Percentiles rank a stretch among this genome's conserved stretches.
Evolutionary conservation across 2,113 vertebrate species (phyloP).

Genomic region (Geococcyx californianus): DNA sequence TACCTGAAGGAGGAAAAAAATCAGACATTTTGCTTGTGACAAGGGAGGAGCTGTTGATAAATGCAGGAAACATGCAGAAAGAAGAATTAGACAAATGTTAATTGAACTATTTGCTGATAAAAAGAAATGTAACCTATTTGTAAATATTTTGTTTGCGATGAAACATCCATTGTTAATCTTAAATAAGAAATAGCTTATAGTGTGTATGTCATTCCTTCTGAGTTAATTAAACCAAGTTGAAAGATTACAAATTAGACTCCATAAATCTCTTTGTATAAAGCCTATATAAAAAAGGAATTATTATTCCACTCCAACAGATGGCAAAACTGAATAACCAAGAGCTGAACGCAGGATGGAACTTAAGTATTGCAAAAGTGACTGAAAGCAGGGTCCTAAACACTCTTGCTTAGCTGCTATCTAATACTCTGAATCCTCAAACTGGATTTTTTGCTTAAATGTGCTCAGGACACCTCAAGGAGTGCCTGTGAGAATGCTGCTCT

Average conservation of each 20-base stretch:
- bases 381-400: background rate
- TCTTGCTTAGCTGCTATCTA: background rate
- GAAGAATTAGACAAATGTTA: background rate
- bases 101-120: background rate
- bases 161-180: background rate
- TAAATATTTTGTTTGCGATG: background rate
- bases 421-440: background rate
- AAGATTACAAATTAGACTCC: background rate
- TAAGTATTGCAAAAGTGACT: background rate
- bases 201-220: background rate
- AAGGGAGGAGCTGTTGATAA: background rate
- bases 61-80: background rate
- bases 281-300: background rate
- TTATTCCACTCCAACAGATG: background rate
- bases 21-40: background rate
- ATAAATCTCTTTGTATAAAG: background rate
- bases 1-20: background rate
- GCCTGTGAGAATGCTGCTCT: background rate
- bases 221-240: background rate
- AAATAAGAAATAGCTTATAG: background rate
- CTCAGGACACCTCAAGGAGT: background rate
- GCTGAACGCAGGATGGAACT: background rate
- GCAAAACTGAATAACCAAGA: constrained; percentile 14
- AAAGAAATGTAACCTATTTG: background rate
- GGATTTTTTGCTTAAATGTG: background rate